These are phyloP conservation scores for Epirrhoe alternata DNA, from an alignment of 2,888 invertebrate species.

Conservation along the genomic window DNA sequence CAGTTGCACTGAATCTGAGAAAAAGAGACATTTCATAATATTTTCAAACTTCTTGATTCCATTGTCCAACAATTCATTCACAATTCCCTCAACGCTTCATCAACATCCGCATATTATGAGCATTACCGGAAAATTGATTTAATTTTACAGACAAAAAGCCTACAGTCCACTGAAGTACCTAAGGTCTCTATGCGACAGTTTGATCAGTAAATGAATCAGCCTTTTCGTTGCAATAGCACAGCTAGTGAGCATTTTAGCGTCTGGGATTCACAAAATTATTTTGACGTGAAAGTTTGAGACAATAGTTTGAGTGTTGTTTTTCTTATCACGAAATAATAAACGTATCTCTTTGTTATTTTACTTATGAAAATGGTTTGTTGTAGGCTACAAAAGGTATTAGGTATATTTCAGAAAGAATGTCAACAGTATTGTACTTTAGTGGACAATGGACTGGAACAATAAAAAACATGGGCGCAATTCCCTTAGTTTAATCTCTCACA, in stretches of 20 bases:
- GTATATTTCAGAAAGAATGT: background rate
- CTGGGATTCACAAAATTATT: too few species aligned
- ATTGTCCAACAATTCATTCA: constrained; percentile 21
- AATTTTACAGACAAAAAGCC: constrained; percentile 7
- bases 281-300: too few species aligned
- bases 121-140: constrained; percentile 39
- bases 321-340: too few species aligned
- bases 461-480: constrained; percentile 30
- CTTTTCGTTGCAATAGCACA: too few species aligned
- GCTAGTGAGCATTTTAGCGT: too few species aligned
- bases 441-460: constrained; percentile 17
- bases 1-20: constrained; percentile 17
- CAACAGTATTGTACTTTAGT: constrained; percentile 2
- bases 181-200: background rate
- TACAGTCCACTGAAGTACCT: constrained; percentile 7
- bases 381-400: background rate
- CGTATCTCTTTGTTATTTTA: too few species aligned
- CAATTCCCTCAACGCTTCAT: constrained; percentile 31
- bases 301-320: too few species aligned
- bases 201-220: too few species aligned
- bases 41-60: constrained; percentile 12
- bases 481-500: constrained; percentile 34
- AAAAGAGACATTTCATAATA: constrained; percentile 38
- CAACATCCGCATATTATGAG: constrained; percentile 26
- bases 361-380: background rate